phyloP scores from a whole-genome alignment of 2,797 vertebrate species.

The Gallinago nigripennis region DNA sequence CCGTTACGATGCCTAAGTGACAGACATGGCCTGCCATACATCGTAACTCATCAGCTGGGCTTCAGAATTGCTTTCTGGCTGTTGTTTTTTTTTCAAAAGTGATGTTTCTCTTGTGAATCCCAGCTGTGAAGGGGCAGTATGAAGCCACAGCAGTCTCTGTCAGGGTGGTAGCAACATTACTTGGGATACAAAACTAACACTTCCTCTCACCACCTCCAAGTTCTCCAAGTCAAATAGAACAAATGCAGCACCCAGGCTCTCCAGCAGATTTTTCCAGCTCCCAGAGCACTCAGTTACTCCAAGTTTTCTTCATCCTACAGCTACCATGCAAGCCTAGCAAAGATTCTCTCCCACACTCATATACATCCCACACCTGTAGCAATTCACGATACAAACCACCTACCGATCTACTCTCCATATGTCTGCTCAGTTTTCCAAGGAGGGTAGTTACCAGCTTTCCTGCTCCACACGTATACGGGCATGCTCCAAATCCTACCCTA shows the following conservation, averaged over 20 bases:
- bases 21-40: background rate
- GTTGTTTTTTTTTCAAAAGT: background rate
- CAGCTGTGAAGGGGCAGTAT: background rate
- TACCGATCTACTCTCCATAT: conserved; percentile 37
- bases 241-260: background rate
- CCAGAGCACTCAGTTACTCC: background rate
- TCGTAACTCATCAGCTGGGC: background rate
- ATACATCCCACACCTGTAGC: conserved; percentile 46
- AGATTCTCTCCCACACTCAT: conserved; percentile 20
- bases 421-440: conserved; percentile 18
- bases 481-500: background rate
- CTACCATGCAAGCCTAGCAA: background rate
- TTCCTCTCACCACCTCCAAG: background rate
- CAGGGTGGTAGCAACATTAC: background rate
- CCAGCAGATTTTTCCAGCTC: background rate
- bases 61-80: background rate
- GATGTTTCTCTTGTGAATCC: background rate
- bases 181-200: background rate
- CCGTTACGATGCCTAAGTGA: background rate
- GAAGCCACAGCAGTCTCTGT: background rate
- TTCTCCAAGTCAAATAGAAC: background rate
- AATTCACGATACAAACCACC: conserved; percentile 22
- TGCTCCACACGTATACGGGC: background rate
- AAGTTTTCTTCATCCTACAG: conserved; percentile 18
- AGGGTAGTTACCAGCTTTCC: background rate